A percentile compares a stretch with the other conserved stretches of the same genome.
These are phyloP conservation scores for Archips crataeganus DNA, from an alignment of 2,888 invertebrate species.

Conservation along the genomic window DNA sequence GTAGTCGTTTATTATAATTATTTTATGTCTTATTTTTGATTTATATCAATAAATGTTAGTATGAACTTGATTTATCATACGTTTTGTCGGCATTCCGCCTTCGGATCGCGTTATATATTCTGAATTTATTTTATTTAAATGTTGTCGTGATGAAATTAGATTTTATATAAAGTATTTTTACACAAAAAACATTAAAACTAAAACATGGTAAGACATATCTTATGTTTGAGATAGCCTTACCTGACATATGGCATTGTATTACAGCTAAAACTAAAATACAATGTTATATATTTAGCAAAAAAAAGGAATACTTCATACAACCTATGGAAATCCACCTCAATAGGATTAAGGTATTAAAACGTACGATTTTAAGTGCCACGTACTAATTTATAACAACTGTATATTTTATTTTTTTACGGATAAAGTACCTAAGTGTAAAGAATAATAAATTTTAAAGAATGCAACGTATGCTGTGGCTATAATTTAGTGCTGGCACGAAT, in stretches of 20 bases:
- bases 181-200: constrained; percentile 33
- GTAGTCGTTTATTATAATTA: constrained; percentile 50
- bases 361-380: constrained; percentile 10
- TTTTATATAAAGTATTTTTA: constrained; percentile 29
- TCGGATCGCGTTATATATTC: constrained; percentile 43
- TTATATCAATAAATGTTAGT: constrained; percentile 26
- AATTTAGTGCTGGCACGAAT: neutral
- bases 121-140: constrained; percentile 20
- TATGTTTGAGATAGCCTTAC: constrained; percentile 5
- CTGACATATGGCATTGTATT: constrained; percentile 35
- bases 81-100: constrained; percentile 70
- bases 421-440: neutral
- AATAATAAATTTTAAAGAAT: neutral
- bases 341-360: constrained; percentile 45
- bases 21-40: constrained; percentile 29
- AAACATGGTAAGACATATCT: constrained; percentile 19
- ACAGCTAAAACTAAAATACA: constrained; percentile 40
- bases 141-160: constrained; percentile 20
- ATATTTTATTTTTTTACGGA: constrained; percentile 14
- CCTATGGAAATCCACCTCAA: constrained; percentile 78
- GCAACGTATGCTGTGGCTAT: neutral
- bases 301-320: constrained; percentile 74
- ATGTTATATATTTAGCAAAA: constrained; percentile 47
- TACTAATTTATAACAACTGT: neutral
- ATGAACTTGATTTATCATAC: constrained; percentile 42